Conservation (phyloP, 1,140 invertebrate species). For the Alviniconcha marisindica region DNA sequence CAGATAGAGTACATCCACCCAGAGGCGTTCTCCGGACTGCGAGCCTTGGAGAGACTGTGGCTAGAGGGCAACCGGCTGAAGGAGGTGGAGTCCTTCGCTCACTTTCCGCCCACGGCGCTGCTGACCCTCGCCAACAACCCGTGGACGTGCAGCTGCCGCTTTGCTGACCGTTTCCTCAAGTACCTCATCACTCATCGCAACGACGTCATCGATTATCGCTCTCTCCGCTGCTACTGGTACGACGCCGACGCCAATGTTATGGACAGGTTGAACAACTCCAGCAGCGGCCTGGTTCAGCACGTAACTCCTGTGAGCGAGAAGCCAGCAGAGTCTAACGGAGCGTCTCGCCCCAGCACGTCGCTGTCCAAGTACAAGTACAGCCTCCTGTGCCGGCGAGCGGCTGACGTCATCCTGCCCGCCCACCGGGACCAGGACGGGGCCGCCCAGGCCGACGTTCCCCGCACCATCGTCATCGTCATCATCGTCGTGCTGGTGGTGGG, state of each 20-base stretch:
- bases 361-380: neutral
- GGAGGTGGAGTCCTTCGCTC: neutral
- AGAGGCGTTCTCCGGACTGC: constrained; percentile 42
- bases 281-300: neutral
- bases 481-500: constrained; percentile 36
- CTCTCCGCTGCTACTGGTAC: constrained; percentile 40
- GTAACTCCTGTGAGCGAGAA: neutral
- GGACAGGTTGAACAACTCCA: neutral
- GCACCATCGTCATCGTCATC: neutral
- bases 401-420: neutral
- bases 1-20: constrained; percentile 42
- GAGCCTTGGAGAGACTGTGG: constrained; percentile 34
- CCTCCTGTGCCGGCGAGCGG: neutral
- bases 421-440: neutral
- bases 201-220: constrained; percentile 30
- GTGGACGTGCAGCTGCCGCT: constrained; percentile 57
- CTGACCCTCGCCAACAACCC: constrained; percentile 51
- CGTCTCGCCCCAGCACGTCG: neutral
- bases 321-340: neutral
- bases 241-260: neutral
- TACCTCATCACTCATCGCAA: constrained; percentile 19
- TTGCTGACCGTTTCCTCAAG: constrained; percentile 33
- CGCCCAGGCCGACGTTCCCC: neutral
- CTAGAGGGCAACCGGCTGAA: constrained; percentile 51
- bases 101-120: constrained; percentile 14